Evolutionary conservation across 2,888 invertebrate genomes (phyloP), one percentile per base, ranked within the genome.

Genomic region (Tipula lateralis): DNA sequence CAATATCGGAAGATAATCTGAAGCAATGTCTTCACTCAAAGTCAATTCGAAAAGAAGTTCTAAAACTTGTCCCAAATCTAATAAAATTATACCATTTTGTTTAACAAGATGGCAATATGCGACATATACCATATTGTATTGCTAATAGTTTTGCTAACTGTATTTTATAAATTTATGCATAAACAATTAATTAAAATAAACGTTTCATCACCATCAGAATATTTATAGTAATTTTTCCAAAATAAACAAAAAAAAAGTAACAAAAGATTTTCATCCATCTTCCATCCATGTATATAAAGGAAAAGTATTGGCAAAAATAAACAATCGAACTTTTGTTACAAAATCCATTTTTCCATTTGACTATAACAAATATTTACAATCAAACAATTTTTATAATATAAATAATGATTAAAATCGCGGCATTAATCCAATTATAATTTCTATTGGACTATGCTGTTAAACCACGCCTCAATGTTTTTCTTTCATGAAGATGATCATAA

Each of bases 391-490:
- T n/a, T 66, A 66, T 66, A 66, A 66, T 24, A 7, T 66, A 66
- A 66, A 66, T 66, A 66, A 24, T 24, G 19, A 24, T 66, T 66
- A 24, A 66, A 66, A 7, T 66, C 66, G 66, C 24, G 66, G 66
- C 19, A 66, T 66, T 9, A 66, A 66, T 66, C 24, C 66, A 66
- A 66, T 66, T 66, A 66, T 66, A 24, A 66, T 66, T 66, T 66
- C 66, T 66, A 66, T 66, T 66, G 66, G 66, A 19, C 66, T 66
- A 66, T 66, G n/a, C n/a, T 66, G 66, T 66, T 66, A 66, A 66
- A 66, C 66, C 66, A 66, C 66, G 66, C 66, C 66, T 66, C 12
- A 66, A 2, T 2, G 66, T 24, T 66, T 66, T 66, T 66, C 66
- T 66, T 66, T 66, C 13, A 39, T 66, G 39, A 24, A 9, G 24